Evolutionary conservation across 2,888 invertebrate species (phyloP).

Genomic region (Lithophane ornitopus): DNA sequence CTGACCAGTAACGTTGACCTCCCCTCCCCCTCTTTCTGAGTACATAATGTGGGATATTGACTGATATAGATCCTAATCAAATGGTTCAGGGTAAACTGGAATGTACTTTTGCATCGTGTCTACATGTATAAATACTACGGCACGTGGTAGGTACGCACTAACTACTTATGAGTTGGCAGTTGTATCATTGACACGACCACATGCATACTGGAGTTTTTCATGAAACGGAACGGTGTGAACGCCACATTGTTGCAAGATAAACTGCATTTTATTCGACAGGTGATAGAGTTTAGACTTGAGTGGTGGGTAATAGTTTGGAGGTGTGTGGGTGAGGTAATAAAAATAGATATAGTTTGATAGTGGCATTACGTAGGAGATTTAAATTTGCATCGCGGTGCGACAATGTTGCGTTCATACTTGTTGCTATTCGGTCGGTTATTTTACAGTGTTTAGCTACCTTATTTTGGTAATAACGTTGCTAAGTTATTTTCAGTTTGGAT

Average conservation of each 20-base stretch:
- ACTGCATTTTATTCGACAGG: constrained; percentile 50
- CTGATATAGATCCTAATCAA: constrained; percentile 55
- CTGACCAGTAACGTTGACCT: constrained; percentile 64
- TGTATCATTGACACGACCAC: constrained; percentile 74
- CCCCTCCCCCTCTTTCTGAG: constrained; percentile 26
- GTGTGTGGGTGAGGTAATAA: constrained; percentile 72
- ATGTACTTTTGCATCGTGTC: constrained; percentile 59
- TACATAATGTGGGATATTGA: constrained; percentile 21
- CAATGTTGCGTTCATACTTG: constrained; percentile 77
- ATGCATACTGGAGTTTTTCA: constrained; percentile 52
- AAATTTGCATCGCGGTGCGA: constrained; percentile 79
- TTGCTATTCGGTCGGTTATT: constrained; percentile 74
- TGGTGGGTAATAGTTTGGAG: constrained; percentile 5
- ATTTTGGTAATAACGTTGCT: constrained; percentile 77
- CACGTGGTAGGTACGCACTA: constrained; percentile 81
- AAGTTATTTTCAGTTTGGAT: constrained; percentile 63
- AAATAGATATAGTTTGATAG: constrained; percentile 80
- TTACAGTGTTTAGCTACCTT: constrained; percentile 78
- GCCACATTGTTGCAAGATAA: constrained; percentile 47
- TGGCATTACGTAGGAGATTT: constrained; percentile 78
- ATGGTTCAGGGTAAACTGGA: constrained; percentile 72
- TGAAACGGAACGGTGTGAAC: constrained; percentile 59
- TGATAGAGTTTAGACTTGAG: constrained; percentile 59
- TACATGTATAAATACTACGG: constrained; percentile 70
- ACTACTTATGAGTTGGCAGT: constrained; percentile 79